Percentiles rank a stretch among this genome's conserved stretches.
These are phyloP conservation scores for Aphelenchoides bicaudatus DNA, from an alignment of 2,888 invertebrate species.

Conservation along the genomic window DNA sequence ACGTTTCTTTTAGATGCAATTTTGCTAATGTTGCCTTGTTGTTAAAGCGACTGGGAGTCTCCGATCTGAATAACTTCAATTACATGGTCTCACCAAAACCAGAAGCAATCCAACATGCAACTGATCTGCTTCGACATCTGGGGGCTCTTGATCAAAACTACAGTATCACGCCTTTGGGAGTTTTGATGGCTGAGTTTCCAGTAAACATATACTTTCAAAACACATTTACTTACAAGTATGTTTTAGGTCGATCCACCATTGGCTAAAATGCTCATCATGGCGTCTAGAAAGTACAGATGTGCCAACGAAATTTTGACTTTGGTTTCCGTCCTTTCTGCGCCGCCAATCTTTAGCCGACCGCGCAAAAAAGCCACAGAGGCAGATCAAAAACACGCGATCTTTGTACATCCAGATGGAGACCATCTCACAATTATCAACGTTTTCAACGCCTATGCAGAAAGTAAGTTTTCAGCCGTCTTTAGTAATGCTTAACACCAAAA, in stretches of 20 bases:
- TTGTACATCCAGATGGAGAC: constrained; percentile 71
- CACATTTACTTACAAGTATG: too few relatives aligned
- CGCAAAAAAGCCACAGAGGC: constrained; percentile 72
- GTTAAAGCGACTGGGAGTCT: constrained; percentile 90
- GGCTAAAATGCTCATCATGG: constrained; percentile 92
- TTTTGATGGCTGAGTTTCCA: constrained; percentile 98
- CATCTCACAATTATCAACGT: constrained; percentile 92
- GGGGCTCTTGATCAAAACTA: constrained; percentile 94
- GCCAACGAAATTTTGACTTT: constrained; percentile 93
- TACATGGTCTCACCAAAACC: constrained; percentile 96
- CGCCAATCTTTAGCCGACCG: constrained; percentile 82
- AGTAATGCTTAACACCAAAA: not conserved
- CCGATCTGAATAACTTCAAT: constrained; percentile 95
- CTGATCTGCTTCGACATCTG: constrained; percentile 93
- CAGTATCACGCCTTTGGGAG: constrained; percentile 88
- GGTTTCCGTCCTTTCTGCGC: constrained; percentile 90
- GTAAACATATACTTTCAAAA: too few relatives aligned
- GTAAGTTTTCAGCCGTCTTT: constrained; percentile 81
- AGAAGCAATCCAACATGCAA: constrained; percentile 72
- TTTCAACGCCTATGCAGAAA: constrained; percentile 93
- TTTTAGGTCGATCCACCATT: constrained; percentile 99
- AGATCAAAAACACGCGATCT: constrained; percentile 64
- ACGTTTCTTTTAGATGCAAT: constrained; percentile 73
- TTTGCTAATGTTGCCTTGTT: constrained; percentile 93
- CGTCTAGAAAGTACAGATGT: constrained; percentile 90